These are phyloP conservation scores for Paedocypris micromegethes DNA, from an alignment of 2,797 vertebrate species.

Conservation along the genomic window DNA sequence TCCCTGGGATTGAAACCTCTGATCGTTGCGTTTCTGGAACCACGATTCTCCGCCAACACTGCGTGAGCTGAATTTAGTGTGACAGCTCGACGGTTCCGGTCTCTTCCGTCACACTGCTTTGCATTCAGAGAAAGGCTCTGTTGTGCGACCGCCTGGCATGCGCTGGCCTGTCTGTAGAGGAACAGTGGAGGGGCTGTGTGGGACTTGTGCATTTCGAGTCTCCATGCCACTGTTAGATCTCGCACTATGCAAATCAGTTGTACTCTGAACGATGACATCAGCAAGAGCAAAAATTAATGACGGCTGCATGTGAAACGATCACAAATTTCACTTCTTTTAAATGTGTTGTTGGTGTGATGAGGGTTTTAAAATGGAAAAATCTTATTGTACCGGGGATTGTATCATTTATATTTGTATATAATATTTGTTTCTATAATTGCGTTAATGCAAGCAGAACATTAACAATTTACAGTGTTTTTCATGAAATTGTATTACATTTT, in stretches of 20 bases:
- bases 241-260: constrained; percentile 49
- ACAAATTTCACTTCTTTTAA: too few species aligned
- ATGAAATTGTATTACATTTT: too few species aligned
- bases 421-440: too few species aligned
- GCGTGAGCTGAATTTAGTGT: constrained; percentile 3
- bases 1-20: too few species aligned
- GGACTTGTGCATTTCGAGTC: constrained; percentile 33
- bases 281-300: too few species aligned
- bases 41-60: neutral
- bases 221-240: constrained; percentile 57
- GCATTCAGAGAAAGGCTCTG: constrained; percentile 56
- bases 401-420: too few species aligned
- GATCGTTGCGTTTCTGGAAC: too few species aligned
- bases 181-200: constrained; percentile 40
- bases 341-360: too few species aligned
- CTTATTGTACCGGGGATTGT: too few species aligned
- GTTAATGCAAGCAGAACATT: too few species aligned
- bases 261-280: constrained; percentile 38
- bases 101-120: constrained; percentile 50
- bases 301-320: neutral
- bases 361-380: too few species aligned
- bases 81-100: constrained; percentile 42
- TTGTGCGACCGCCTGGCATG: constrained; percentile 55
- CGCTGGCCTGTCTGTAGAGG: constrained; percentile 37
- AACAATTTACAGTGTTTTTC: too few species aligned